Base-by-base conservation (phyloP, 2,113 vertebrate species). In the Tupaia tana region DNA sequence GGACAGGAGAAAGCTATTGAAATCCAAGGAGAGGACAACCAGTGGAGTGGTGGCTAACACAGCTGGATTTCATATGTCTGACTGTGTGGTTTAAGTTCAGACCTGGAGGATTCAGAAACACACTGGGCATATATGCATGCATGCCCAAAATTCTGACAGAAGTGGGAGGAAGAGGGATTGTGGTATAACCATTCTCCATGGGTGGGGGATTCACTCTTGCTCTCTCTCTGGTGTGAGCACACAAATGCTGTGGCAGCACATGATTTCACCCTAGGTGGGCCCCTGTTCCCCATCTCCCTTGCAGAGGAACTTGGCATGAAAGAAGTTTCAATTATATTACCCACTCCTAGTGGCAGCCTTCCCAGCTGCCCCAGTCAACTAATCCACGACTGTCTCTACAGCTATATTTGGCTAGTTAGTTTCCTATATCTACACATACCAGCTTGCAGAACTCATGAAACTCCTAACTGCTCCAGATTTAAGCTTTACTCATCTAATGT, bases 291-390 rank as follows among this genome's bases (percentile, higher is more conserved):
- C 22, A 59, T 66, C 31, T 95, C 61, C 43, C 80, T 91, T 91
- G 12, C 59, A 95, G 54, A 91, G n/a, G 52, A 80, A 64, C 71
- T 58, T 54, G 61, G 74, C 75, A 66, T 24, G 52, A 92, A 89
- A 88, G 67, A 74, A 71, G 52, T 96, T 96, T 93, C 74, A 74
- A 71, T 93, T 56, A 69, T 83, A 83, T 66, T 78, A 67, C 56
- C 56, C 80, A 86, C 52, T 34, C 43, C 67, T 25, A 77, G 66
- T 86, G 75, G 69, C 63, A 94, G 73, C n/a, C 80, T 95, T 95
- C 78, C 77, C 93, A 97, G 92, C 83, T 95, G 86, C 88, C 88
- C 94, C 78, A 82, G 80, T 69, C 92, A 82, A 93, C 88, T 81
- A 96, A 96, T 96, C 77, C 75, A 90, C 90, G 73, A 93, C 82